phyloP scores from a whole-genome alignment of 2,113 vertebrate genomes.

The Peucedramus taeniatus region DNA sequence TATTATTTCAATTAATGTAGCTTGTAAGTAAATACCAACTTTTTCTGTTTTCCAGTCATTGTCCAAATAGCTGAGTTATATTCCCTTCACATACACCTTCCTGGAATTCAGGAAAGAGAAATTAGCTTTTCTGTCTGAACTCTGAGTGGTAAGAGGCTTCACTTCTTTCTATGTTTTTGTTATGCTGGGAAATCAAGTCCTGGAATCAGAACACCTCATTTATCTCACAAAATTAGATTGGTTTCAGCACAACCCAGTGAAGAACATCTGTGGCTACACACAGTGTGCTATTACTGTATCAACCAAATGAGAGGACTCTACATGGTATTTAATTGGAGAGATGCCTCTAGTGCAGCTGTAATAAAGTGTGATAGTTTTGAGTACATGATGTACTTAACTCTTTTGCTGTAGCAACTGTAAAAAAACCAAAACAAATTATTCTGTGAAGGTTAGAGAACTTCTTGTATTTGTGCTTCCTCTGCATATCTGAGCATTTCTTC shows the following conservation, averaged over 20 bases:
- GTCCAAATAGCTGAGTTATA: neutral
- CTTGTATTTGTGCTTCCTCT: neutral
- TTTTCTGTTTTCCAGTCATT: neutral
- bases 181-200: neutral
- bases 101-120: neutral
- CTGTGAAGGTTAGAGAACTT: neutral
- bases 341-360: neutral
- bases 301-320: neutral
- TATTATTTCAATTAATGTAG: neutral
- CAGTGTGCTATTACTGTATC: neutral
- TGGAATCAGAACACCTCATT: slow-evolving; percentile 19
- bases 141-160: neutral
- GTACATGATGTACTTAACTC: neutral
- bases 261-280: neutral
- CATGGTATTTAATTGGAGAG: neutral
- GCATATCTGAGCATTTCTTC: neutral
- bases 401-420: neutral
- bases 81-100: neutral
- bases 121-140: neutral
- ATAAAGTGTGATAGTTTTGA: neutral
- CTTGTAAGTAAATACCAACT: neutral
- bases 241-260: neutral
- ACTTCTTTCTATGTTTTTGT: neutral
- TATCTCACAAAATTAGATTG: neutral
- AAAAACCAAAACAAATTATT: neutral